Percentiles rank a stretch among this genome's conserved stretches.
Conservation (phyloP, 2,797 vertebrate species). For the Numenius phaeopus region DNA sequence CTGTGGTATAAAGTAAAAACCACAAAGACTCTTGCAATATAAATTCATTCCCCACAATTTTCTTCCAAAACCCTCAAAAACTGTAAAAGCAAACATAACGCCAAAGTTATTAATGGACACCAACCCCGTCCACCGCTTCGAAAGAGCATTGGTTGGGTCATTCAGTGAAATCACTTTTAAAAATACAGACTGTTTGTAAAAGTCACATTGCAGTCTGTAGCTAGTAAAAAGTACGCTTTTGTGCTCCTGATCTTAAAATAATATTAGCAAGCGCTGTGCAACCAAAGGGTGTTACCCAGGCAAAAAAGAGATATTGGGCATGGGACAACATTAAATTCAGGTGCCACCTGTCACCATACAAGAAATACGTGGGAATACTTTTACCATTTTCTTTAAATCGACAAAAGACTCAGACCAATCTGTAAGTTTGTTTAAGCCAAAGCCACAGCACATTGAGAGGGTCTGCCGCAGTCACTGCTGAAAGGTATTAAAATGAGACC, state of each 20-base stretch:
- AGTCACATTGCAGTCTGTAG: background rate
- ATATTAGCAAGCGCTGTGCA: background rate
- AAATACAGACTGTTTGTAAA: too few species aligned
- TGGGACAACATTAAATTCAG: background rate
- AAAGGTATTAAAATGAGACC: background rate
- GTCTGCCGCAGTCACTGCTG: too few species aligned
- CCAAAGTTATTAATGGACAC: background rate
- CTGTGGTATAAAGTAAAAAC: background rate
- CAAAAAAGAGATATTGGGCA: background rate
- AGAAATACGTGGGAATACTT: background rate
- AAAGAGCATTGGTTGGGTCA: background rate
- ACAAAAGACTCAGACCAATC: background rate
- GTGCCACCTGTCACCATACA: background rate
- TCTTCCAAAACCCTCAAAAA: background rate
- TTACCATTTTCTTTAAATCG: too few species aligned
- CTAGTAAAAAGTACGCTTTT: fast-evolving
- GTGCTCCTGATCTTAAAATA: background rate
- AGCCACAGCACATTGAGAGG: fast-evolving
- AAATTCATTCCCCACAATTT: too few species aligned
- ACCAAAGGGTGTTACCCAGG: background rate
- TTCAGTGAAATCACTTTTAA: background rate
- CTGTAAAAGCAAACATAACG: background rate
- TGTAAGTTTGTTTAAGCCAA: background rate
- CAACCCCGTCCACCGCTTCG: background rate
- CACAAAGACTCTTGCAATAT: background rate